A percentile compares a stretch with the other conserved stretches of the same genome.
These are phyloP conservation scores for Aramus guarauna DNA, from an alignment of 2,113 vertebrate species.

Conservation along the genomic window DNA sequence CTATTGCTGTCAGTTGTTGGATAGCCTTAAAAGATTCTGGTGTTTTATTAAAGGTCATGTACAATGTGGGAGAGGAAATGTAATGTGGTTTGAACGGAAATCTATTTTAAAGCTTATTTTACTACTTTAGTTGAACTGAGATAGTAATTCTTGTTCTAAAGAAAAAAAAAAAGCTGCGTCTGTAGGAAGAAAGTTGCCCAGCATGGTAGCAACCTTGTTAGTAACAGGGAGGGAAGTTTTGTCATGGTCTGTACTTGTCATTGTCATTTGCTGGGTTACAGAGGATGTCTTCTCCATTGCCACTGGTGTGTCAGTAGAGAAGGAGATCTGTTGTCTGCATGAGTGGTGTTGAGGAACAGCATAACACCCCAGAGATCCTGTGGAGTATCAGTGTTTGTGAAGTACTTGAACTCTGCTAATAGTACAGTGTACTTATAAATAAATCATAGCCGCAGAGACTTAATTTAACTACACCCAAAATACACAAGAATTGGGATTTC, in stretches of 20 bases:
- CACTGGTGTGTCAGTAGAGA: not conserved
- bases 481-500: not conserved
- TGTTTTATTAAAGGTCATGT: not conserved
- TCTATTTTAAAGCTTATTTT: not conserved
- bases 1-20: not conserved
- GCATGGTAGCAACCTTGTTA: not conserved
- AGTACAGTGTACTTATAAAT: not conserved
- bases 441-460: not conserved
- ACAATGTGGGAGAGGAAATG: not conserved
- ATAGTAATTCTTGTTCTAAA: not conserved
- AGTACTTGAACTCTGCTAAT: not conserved
- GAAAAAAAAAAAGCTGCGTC: not conserved
- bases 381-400: not conserved
- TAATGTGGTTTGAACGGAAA: not conserved
- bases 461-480: not conserved
- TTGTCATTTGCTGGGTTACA: not conserved
- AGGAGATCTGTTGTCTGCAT: accelerated
- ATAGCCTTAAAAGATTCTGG: not conserved
- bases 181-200: not conserved
- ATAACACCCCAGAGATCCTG: not conserved
- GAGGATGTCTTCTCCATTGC: not conserved
- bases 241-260: not conserved
- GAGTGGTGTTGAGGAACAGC: not conserved
- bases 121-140: not conserved
- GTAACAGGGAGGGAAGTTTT: not conserved